Conservation (phyloP, 2,888 invertebrate species). For the Gerris lacustris region DNA sequence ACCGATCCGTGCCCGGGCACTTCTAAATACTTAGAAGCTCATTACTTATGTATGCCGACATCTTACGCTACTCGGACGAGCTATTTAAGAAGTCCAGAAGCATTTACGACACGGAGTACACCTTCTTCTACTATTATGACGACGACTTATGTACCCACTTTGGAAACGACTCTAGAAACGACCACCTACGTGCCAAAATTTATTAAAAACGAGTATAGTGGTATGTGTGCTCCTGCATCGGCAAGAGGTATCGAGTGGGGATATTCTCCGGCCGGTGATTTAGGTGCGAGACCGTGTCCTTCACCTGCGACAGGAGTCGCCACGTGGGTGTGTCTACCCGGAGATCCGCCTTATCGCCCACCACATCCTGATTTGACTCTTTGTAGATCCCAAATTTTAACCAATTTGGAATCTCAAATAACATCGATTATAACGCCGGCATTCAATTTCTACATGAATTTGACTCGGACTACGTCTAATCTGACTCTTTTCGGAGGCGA, state of each 20-base stretch:
- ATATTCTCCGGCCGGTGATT: conserved; percentile 66
- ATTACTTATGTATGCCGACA: conserved; percentile 81
- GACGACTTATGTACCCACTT: background rate
- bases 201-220: conserved; percentile 22
- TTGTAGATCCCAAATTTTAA: conserved; percentile 77
- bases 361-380: conserved; percentile 73
- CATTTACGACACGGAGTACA: conserved; percentile 42
- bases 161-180: background rate
- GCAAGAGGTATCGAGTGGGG: conserved; percentile 77
- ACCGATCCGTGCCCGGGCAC: conserved; percentile 86
- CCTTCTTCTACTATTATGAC: conserved; percentile 9
- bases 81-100: conserved; percentile 65
- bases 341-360: conserved; percentile 46
- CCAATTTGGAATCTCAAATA: conserved; percentile 66
- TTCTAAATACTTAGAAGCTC: conserved; percentile 83
- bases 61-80: conserved; percentile 74
- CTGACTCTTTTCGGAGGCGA: conserved; percentile 80
- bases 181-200: background rate
- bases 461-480: conserved; percentile 72
- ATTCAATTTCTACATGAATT: conserved; percentile 44
- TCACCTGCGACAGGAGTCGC: conserved; percentile 78
- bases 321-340: conserved; percentile 60
- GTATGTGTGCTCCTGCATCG: conserved; percentile 51
- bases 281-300: conserved; percentile 67
- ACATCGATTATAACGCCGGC: conserved; percentile 61